phyloP scores from a whole-genome alignment of 2,888 invertebrate species.

The Drosophila neutralis region DNA sequence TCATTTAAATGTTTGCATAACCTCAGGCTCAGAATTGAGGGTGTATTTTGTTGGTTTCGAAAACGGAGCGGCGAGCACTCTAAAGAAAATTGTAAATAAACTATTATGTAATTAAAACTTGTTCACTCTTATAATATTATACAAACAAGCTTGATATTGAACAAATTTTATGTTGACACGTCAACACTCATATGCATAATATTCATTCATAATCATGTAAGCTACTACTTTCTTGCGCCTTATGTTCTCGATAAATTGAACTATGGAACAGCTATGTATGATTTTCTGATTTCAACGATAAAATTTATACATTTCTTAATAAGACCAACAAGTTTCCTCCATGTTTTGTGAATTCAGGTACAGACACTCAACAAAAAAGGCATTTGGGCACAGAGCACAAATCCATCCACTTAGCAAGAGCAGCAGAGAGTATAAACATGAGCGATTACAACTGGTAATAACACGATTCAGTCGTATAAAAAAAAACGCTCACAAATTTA shows the following conservation, averaged over 20 bases:
- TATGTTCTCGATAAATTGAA: background rate
- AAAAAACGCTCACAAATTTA: constrained; percentile 63
- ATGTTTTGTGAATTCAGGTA: constrained; percentile 26
- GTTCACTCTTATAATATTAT: background rate
- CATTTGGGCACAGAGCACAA: constrained; percentile 19
- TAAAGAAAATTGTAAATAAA: background rate
- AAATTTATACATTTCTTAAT: background rate
- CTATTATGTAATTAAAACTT: background rate
- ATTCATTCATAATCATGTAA: too few relatives aligned
- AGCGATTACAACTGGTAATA: constrained; percentile 71
- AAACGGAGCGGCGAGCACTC: background rate
- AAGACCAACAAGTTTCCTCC: background rate
- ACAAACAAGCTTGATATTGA: background rate
- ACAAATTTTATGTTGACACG: background rate
- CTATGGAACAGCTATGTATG: background rate
- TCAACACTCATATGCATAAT: background rate
- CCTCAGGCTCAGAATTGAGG: background rate
- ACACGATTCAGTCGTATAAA: constrained; percentile 73
- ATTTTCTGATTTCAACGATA: background rate
- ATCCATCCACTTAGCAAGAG: constrained; percentile 56
- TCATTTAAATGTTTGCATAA: constrained; percentile 7
- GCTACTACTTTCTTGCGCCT: background rate
- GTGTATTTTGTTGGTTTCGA: background rate
- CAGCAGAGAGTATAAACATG: constrained; percentile 33
- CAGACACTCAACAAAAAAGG: constrained; percentile 15